These are phyloP conservation scores for Zaprionus kolodkinae DNA, from an alignment of 1,140 invertebrate genomes.

Conservation along the genomic window DNA sequence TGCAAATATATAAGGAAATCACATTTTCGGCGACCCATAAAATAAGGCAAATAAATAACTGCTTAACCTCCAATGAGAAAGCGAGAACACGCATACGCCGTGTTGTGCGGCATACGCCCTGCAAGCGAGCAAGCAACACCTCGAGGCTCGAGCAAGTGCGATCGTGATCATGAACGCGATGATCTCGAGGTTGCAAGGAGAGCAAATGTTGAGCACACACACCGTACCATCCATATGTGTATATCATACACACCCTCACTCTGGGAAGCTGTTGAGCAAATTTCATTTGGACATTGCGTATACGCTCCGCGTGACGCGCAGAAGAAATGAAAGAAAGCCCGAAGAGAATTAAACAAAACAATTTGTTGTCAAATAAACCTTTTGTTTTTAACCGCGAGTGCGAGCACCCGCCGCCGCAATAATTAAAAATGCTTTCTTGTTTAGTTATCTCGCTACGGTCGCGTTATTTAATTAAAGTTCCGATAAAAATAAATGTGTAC, in stretches of 20 bases:
- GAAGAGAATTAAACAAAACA: constrained; percentile 52
- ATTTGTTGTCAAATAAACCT: constrained; percentile 34
- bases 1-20: constrained; percentile 53
- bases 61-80: constrained; percentile 64
- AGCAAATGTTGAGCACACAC: constrained; percentile 41
- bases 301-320: constrained; percentile 40
- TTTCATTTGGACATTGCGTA: constrained; percentile 47
- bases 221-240: neutral
- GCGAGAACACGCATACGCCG: constrained; percentile 44
- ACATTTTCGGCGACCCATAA: constrained; percentile 75
- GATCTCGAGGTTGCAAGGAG: constrained; percentile 37
- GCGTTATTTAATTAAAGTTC: constrained; percentile 73
- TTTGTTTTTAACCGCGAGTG: neutral
- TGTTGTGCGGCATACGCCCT: constrained; percentile 22
- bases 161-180: constrained; percentile 4
- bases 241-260: constrained; percentile 11
- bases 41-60: constrained; percentile 61
- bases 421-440: constrained; percentile 74
- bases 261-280: constrained; percentile 24
- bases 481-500: constrained; percentile 59
- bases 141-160: constrained; percentile 20
- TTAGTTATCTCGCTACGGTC: constrained; percentile 62
- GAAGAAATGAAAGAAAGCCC: constrained; percentile 27
- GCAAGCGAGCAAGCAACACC: constrained; percentile 57
- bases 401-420: constrained; percentile 44